phyloP scores from a whole-genome alignment of 2,888 invertebrate species.

The Brenthis daphne region DNA sequence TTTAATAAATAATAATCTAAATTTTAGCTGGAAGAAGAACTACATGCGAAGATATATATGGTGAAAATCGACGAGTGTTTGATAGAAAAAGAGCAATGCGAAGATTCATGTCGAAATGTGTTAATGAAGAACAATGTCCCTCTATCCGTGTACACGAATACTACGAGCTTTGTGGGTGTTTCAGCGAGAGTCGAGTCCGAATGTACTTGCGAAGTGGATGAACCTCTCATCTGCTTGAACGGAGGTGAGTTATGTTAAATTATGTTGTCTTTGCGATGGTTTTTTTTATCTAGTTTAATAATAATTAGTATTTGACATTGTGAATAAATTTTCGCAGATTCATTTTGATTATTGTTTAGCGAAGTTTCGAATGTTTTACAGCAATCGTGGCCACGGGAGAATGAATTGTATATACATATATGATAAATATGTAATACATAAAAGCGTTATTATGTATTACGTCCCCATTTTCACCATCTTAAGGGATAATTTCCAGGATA shows the following conservation, averaged over 20 bases:
- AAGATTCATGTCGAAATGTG: conserved; percentile 90
- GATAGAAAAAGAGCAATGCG: conserved; percentile 87
- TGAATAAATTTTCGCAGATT: no score
- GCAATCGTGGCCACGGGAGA: no score
- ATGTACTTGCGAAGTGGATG: conserved; percentile 85
- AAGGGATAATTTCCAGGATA: no score
- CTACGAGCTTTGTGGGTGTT: conserved; percentile 96
- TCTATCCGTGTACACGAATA: conserved; percentile 94
- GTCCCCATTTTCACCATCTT: no score
- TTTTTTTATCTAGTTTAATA: no score
- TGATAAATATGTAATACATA: no score
- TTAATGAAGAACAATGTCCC: conserved; percentile 88
- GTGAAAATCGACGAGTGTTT: conserved; percentile 96
- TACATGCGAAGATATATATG: conserved; percentile 90
- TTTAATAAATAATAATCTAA: conserved; percentile 3
- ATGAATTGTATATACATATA: no score
- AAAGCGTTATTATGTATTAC: no score
- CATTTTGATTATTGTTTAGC: no score
- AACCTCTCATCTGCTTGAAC: conserved; percentile 86
- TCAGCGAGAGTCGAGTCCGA: conserved; percentile 90
- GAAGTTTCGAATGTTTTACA: no score
- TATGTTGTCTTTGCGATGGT: no score
- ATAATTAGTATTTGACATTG: no score
- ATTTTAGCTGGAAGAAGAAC: conserved; percentile 84
- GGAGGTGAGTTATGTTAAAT: conserved; percentile 84